Conservation (phyloP, 2,113 vertebrate genomes). For the Anseranas semipalmata region DNA sequence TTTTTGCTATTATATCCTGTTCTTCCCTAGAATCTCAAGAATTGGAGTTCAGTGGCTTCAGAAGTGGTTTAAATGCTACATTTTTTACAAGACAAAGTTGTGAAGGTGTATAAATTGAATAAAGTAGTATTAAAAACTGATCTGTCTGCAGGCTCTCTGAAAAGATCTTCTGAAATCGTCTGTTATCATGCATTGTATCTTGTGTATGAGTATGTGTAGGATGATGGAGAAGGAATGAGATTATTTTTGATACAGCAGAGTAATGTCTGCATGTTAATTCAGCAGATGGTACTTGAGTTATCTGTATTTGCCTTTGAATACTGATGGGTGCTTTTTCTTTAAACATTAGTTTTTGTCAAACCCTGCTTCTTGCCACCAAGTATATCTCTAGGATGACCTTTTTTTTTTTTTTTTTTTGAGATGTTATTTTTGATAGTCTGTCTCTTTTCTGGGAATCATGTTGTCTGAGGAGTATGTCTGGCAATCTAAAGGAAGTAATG, state of each 20-base stretch:
- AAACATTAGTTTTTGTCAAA: neutral
- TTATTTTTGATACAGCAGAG: neutral
- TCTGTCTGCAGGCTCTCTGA: neutral
- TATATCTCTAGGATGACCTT: neutral
- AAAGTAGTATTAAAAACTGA: neutral
- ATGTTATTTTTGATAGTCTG: neutral
- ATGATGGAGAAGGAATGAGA: neutral
- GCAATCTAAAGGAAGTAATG: neutral
- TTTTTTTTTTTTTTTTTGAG: neutral
- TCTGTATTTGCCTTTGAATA: neutral
- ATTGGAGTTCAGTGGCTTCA: neutral
- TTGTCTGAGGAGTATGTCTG: neutral
- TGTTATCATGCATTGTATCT: neutral
- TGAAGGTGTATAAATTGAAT: neutral
- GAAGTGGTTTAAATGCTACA: neutral
- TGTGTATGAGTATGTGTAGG: neutral
- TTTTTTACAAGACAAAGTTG: neutral
- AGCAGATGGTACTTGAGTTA: neutral
- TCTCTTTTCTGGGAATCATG: neutral
- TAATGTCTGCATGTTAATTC: neutral
- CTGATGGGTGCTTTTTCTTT: neutral
- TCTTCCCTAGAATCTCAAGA: neutral
- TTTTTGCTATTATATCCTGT: neutral
- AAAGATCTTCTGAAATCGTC: neutral
- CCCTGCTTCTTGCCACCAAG: neutral